Evolutionary conservation across 2,888 invertebrate genomes (phyloP).

Genomic region (Dasysyrphus albostriatus): DNA sequence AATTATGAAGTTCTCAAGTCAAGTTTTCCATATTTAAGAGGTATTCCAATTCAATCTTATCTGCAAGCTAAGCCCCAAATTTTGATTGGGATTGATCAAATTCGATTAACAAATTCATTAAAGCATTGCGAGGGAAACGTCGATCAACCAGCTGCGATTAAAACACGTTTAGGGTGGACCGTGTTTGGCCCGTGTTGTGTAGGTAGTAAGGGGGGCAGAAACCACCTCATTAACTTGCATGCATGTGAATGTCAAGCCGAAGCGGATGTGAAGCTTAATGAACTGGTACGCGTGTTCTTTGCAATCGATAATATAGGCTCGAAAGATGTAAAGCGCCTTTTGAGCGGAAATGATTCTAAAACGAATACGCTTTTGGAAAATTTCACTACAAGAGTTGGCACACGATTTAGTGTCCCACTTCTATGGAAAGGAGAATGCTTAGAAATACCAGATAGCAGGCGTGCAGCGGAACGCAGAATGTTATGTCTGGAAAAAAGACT

Average conservation of each 20-base stretch:
- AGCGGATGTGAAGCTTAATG: not conserved
- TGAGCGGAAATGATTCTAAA: not conserved
- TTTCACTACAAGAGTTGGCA: not conserved
- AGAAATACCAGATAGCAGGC: constrained; percentile 22
- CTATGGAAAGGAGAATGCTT: constrained; percentile 1
- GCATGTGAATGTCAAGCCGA: not conserved
- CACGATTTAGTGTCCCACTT: constrained; percentile 9
- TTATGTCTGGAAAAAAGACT: constrained; percentile 23
- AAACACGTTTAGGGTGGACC: not conserved
- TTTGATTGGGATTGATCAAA: not conserved
- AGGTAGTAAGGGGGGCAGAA: not conserved
- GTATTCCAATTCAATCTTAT: not conserved
- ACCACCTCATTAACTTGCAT: not conserved
- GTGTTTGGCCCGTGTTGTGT: not conserved
- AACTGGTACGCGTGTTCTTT: not conserved
- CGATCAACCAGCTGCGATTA: constrained; percentile 1
- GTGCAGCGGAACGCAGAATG: constrained; percentile 7
- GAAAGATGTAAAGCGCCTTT: not conserved
- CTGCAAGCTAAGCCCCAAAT: not conserved
- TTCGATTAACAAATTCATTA: not conserved
- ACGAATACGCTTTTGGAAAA: not conserved
- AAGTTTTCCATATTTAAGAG: not conserved
- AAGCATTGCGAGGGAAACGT: not conserved
- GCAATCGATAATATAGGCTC: not conserved
- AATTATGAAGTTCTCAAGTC: not conserved